Conservation (phyloP, 2,888 invertebrate species). For the Acronicta alni region DNA sequence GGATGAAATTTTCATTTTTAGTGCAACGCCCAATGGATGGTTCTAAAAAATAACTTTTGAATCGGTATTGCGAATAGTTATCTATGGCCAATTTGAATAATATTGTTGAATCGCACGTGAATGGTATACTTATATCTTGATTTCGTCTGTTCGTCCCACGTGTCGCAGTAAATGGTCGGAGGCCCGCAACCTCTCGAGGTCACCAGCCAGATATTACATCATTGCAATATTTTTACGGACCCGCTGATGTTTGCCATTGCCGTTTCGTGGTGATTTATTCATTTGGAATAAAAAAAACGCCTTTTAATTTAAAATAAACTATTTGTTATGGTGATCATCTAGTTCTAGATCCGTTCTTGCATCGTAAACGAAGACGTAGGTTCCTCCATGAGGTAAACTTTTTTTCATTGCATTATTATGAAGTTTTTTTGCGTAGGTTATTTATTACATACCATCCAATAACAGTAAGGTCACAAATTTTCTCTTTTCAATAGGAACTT, state of each 20-base stretch:
- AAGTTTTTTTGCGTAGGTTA: constrained; percentile 6
- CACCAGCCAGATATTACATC: constrained; percentile 63
- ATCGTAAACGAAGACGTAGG: too few species aligned
- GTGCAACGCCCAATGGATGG: constrained; percentile 9
- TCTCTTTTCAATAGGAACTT: constrained; percentile 5
- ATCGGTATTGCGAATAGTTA: constrained; percentile 5
- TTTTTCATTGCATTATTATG: too few species aligned
- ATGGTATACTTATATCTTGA: constrained; percentile 37
- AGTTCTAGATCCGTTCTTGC: too few species aligned
- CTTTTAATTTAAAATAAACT: too few species aligned
- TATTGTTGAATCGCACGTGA: constrained; percentile 27
- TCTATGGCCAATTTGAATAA: too few species aligned
- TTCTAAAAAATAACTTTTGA: constrained; percentile 8
- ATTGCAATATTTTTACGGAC: constrained; percentile 57
- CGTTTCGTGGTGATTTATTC: constrained; percentile 17
- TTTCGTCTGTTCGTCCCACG: constrained; percentile 55
- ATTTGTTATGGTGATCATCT: too few species aligned
- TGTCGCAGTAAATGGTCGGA: constrained; percentile 42
- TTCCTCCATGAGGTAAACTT: too few species aligned
- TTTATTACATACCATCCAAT: constrained; percentile 8
- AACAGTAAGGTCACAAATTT: constrained; percentile 17
- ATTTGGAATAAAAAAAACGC: constrained; percentile 4
- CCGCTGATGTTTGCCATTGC: constrained; percentile 25
- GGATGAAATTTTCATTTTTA: too few species aligned
- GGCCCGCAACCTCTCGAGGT: constrained; percentile 61